A percentile compares a stretch with the other conserved stretches of the same genome.
These are phyloP conservation scores for Pedetes capensis DNA, from an alignment of 2,113 vertebrate species.

Conservation along the genomic window DNA sequence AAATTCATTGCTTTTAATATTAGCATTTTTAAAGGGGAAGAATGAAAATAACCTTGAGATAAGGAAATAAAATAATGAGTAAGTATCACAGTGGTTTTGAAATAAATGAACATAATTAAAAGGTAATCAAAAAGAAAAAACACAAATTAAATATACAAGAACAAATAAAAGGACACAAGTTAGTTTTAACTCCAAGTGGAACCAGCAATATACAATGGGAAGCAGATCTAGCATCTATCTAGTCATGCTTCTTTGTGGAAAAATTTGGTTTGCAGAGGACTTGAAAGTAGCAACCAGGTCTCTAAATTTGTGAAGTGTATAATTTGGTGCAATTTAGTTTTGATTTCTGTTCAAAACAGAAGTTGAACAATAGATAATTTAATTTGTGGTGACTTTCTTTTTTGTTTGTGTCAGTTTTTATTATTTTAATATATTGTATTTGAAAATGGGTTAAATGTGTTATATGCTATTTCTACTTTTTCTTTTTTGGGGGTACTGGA, in stretches of 20 bases:
- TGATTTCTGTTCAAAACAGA: slow-evolving; percentile 23
- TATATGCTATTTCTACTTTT: background rate
- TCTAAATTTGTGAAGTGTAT: background rate
- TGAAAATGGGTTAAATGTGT: slow-evolving; percentile 30
- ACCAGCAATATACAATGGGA: background rate
- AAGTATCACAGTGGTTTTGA: background rate
- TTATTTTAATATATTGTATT: slow-evolving; percentile 15
- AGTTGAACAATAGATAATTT: background rate
- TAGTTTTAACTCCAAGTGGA: background rate
- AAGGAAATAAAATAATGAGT: background rate
- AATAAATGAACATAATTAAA: slow-evolving; percentile 5
- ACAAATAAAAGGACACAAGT: background rate
- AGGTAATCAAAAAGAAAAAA: background rate
- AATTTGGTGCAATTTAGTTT: background rate
- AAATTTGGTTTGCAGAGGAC: background rate
- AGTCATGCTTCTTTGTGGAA: background rate
- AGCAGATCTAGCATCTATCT: background rate
- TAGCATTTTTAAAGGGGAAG: slow-evolving; percentile 20
- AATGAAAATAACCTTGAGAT: background rate
- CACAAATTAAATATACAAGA: background rate
- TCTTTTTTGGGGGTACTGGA: too few relatives aligned
- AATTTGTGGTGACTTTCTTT: background rate
- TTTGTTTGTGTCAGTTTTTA: background rate
- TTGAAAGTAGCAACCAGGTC: background rate
- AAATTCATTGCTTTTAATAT: slow-evolving; percentile 34